Conservation (phyloP, 2,797 vertebrate genomes). For the Cephalopachus bancanus region DNA sequence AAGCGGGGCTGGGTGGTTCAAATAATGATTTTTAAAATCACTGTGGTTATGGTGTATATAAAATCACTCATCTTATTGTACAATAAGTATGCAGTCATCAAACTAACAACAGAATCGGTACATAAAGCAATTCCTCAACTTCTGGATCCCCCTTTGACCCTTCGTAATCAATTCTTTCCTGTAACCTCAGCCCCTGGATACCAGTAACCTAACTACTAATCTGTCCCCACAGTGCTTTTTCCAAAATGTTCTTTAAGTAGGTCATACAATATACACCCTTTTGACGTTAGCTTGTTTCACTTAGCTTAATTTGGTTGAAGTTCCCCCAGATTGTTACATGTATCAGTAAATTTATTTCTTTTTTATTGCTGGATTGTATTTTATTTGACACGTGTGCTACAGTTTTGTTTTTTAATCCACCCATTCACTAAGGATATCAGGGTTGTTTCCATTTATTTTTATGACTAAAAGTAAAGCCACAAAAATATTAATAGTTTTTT, state of each 20-base stretch:
- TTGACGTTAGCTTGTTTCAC: fast-evolving
- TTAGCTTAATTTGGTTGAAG: background rate
- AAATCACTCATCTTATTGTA: too few relatives aligned
- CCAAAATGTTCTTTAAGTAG: too few relatives aligned
- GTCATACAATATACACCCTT: fast-evolving
- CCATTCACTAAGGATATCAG: background rate
- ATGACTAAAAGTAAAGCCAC: background rate
- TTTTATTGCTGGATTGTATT: background rate
- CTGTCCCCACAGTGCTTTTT: background rate
- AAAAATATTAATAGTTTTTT: background rate
- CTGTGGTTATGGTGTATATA: background rate
- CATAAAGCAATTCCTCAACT: too few relatives aligned
- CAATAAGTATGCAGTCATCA: too few relatives aligned
- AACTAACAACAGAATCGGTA: too few relatives aligned
- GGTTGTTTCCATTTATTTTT: background rate
- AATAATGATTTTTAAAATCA: background rate
- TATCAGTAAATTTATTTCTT: background rate
- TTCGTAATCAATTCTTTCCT: fast-evolving
- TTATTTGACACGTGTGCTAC: background rate
- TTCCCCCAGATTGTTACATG: fast-evolving
- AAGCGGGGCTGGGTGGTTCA: too few relatives aligned
- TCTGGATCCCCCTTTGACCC: too few relatives aligned
- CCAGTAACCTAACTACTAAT: background rate
- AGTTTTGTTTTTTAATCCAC: background rate
- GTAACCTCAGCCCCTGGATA: too few relatives aligned